Evolutionary conservation across 2,797 vertebrate species (phyloP).

Genomic region (Nannoperca obscura): DNA sequence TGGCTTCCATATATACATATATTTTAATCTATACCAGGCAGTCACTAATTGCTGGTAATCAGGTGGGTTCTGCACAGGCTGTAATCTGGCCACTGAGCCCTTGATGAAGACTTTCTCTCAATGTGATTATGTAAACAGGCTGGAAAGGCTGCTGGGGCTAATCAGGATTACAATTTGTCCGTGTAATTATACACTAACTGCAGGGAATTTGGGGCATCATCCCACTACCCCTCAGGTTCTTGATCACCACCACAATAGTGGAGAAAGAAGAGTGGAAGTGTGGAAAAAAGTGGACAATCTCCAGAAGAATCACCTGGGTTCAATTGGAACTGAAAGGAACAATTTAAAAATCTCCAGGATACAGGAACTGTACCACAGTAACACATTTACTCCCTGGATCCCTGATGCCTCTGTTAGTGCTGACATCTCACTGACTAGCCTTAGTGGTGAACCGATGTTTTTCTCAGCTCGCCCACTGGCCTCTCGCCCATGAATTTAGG

Average conservation of each 20-base stretch:
- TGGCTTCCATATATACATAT: neutral
- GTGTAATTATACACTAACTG: conserved; percentile 81
- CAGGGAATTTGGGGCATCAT: conserved; percentile 72
- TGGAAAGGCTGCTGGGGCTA: conserved; percentile 77
- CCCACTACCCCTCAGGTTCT: conserved; percentile 66
- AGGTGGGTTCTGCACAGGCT: conserved; percentile 66
- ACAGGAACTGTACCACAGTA: conserved; percentile 3
- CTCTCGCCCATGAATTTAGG: conserved; percentile 24
- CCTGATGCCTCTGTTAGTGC: conserved; percentile 43
- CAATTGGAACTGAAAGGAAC: conserved; percentile 18
- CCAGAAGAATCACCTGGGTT: conserved; percentile 15
- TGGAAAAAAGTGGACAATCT: conserved; percentile 25
- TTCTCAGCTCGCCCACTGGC: conserved; percentile 45
- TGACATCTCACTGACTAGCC: conserved; percentile 44
- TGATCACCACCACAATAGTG: conserved; percentile 46
- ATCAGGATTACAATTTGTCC: conserved; percentile 84
- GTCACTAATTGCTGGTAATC: conserved; percentile 73
- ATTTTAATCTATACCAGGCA: conserved; percentile 17
- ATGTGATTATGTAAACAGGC: conserved; percentile 81
- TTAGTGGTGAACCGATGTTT: conserved; percentile 13
- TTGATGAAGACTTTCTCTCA: conserved; percentile 79
- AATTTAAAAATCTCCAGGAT: conserved; percentile 16
- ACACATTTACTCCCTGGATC: conserved; percentile 14
- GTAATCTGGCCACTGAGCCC: conserved; percentile 78
- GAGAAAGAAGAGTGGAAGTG: conserved; percentile 35